phyloP scores from a whole-genome alignment of 2,113 vertebrate species.

The Peucedramus taeniatus region DNA sequence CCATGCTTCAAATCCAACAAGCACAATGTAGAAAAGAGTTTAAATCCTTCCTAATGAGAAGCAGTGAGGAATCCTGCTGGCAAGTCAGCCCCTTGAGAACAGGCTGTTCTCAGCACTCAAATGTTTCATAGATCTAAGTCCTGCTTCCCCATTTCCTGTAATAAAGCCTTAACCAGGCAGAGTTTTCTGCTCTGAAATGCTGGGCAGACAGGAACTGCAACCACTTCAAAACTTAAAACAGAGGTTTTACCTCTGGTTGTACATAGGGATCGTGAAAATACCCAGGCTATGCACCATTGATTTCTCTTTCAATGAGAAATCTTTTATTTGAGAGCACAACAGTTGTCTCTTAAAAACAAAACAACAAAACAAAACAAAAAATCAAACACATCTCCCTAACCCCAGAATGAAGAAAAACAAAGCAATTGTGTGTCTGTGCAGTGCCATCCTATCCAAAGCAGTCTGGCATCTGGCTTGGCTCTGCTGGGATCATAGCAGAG shows the following conservation, averaged over 20 bases:
- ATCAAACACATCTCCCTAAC: background rate
- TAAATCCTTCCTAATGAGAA: conserved; percentile 7
- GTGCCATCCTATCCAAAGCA: background rate
- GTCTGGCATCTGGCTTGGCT: background rate
- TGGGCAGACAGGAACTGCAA: background rate
- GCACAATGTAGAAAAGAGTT: background rate
- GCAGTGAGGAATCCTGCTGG: background rate
- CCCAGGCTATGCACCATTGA: background rate
- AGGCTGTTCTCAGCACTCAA: background rate
- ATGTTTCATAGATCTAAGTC: background rate
- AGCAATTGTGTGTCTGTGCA: background rate
- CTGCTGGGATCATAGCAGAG: background rate
- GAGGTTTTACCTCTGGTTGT: background rate
- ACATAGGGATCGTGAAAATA: background rate
- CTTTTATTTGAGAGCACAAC: background rate
- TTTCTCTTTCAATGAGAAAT: background rate
- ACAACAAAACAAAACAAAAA: background rate
- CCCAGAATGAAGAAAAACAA: background rate
- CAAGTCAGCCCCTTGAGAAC: background rate
- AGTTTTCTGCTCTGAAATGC: background rate
- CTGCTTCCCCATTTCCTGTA: background rate
- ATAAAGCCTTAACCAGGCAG: background rate
- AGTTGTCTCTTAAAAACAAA: background rate
- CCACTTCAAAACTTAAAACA: background rate
- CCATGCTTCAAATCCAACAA: background rate